Evolutionary conservation across 2,797 vertebrate genomes (phyloP).

Genomic region (Enteromius thamalakanensis): DNA sequence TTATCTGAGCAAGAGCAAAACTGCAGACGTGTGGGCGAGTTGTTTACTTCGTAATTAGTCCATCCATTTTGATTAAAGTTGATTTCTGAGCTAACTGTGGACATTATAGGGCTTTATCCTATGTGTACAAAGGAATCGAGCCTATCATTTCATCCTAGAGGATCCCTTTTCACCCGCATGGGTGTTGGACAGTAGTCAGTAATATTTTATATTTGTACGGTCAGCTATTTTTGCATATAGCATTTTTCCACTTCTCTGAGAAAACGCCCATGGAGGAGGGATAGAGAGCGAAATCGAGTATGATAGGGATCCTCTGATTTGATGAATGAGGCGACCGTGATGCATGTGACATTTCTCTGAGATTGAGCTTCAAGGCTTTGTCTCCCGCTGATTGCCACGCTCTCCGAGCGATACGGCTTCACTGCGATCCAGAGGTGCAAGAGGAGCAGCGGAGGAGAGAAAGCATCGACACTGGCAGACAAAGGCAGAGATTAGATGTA

Average conservation of each 20-base stretch:
- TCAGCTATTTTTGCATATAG: neutral
- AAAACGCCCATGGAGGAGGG: neutral
- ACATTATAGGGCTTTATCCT: neutral
- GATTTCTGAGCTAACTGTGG: neutral
- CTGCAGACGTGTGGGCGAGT: neutral
- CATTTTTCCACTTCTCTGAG: slow-evolving; percentile 35
- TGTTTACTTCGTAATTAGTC: slow-evolving; percentile 18
- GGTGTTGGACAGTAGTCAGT: neutral
- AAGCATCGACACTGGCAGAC: slow-evolving; percentile 28
- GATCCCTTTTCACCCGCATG: neutral
- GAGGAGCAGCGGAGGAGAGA: slow-evolving; percentile 1
- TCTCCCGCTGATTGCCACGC: slow-evolving; percentile 14
- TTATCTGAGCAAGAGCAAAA: neutral
- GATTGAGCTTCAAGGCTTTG: slow-evolving; percentile 10
- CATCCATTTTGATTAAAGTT: neutral
- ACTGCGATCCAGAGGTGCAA: slow-evolving; percentile 38
- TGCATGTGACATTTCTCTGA: slow-evolving; percentile 51
- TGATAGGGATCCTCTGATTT: slow-evolving; percentile 34
- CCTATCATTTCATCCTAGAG: neutral
- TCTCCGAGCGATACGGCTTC: slow-evolving; percentile 28
- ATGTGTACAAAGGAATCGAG: neutral
- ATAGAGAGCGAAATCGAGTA: slow-evolving; percentile 50
- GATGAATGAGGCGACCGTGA: slow-evolving; percentile 47
- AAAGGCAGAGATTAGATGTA: slow-evolving; percentile 23
- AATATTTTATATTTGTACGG: neutral